Conservation (phyloP, 2,113 vertebrate species). For the Heliornis fulica region DNA sequence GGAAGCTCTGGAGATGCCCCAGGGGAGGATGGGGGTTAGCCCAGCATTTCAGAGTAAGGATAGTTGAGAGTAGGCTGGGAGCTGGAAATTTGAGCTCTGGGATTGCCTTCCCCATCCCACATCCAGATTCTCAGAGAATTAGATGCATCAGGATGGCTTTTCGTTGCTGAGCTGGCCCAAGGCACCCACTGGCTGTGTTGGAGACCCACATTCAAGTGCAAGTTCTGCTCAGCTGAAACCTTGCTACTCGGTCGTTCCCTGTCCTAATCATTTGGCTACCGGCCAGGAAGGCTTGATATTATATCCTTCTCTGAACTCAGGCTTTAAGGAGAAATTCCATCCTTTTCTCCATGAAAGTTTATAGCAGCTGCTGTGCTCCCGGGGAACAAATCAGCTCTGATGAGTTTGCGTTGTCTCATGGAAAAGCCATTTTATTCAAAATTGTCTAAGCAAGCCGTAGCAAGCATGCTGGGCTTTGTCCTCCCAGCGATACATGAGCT, state of each 20-base stretch:
- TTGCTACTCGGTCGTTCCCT: neutral
- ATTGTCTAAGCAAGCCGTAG: neutral
- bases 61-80: neutral
- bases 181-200: neutral
- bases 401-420: slow-evolving; percentile 18
- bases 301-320: neutral
- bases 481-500: neutral
- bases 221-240: neutral
- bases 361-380: slow-evolving; percentile 43
- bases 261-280: slow-evolving; percentile 18
- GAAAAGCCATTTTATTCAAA: slow-evolving; percentile 44
- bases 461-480: neutral
- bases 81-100: neutral
- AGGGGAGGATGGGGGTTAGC: neutral
- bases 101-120: neutral
- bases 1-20: neutral
- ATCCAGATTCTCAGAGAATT: neutral
- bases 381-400: slow-evolving; percentile 48
- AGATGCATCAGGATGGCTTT: neutral
- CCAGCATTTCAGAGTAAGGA: neutral
- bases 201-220: neutral
- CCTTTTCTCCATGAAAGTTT: slow-evolving; percentile 13
- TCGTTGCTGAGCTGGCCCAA: neutral
- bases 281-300: neutral
- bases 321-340: slow-evolving; percentile 36